Evolutionary conservation across 2,113 vertebrate genomes (phyloP).

Genomic region (Acrocephalus arundinaceus): DNA sequence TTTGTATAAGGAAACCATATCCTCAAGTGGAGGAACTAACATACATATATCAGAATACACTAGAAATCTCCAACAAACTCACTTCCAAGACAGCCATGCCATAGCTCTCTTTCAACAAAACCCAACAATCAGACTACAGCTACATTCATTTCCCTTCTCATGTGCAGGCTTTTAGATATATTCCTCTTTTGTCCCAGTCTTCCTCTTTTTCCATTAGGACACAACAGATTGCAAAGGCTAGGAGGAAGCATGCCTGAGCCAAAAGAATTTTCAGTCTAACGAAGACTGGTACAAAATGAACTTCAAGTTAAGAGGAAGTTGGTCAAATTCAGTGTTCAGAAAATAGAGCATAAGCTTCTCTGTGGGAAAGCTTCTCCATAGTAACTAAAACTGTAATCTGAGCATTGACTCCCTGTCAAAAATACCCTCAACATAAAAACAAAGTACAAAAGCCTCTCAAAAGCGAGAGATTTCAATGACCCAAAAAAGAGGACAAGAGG

Average conservation of each 20-base stretch:
- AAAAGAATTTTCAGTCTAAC: conserved; percentile 8
- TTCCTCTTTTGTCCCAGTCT: not conserved
- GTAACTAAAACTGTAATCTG: conserved; percentile 42
- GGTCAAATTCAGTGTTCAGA: conserved; percentile 26
- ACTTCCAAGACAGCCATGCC: not conserved
- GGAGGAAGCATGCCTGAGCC: not conserved
- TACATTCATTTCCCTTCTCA: not conserved
- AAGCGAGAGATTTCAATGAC: not conserved
- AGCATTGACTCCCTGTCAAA: conserved; percentile 52
- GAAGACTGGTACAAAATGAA: not conserved
- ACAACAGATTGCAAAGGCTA: not conserved
- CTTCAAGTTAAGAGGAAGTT: conserved; percentile 28
- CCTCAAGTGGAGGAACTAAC: not conserved
- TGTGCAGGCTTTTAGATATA: not conserved
- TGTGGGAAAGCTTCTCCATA: conserved; percentile 55
- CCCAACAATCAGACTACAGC: not conserved
- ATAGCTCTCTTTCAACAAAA: not conserved
- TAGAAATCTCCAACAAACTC: not conserved
- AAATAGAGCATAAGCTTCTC: conserved; percentile 35
- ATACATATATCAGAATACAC: not conserved
- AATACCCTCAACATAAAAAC: conserved; percentile 31
- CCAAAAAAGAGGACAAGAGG: conserved; percentile 12
- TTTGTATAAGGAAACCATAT: not conserved
- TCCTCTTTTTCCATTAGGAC: not conserved
- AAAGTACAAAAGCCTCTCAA: conserved; percentile 47